Conservation (phyloP, 2,797 vertebrate species). For the Urosaurus nigricauda region DNA sequence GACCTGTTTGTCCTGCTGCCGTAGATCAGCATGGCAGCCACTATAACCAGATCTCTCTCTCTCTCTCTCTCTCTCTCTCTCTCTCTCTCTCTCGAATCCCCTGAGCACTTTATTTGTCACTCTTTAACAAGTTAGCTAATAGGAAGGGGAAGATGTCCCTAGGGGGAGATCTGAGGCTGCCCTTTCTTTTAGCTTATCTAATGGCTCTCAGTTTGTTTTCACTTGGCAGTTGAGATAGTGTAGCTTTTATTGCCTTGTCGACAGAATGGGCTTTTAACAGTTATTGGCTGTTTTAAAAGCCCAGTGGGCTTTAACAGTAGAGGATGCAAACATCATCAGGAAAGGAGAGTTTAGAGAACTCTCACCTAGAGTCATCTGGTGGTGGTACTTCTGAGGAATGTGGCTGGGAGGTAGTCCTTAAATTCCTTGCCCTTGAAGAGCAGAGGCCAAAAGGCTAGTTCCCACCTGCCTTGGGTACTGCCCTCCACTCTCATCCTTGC, state of each 20-base stretch:
- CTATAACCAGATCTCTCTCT: background rate
- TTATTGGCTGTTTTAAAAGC: background rate
- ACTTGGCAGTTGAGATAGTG: background rate
- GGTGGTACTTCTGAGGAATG: too few relatives aligned
- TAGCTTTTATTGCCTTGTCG: too few relatives aligned
- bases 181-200: background rate
- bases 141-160: background rate
- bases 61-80: background rate
- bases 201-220: background rate
- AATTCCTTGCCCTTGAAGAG: background rate
- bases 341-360: too few relatives aligned
- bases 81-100: background rate
- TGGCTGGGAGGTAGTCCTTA: too few relatives aligned
- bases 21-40: background rate
- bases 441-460: too few relatives aligned
- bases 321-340: too few relatives aligned
- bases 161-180: background rate
- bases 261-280: background rate
- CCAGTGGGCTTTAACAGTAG: too few relatives aligned
- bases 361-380: too few relatives aligned
- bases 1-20: too few relatives aligned
- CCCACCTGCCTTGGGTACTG: too few relatives aligned
- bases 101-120: too few relatives aligned
- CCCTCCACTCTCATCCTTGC: too few relatives aligned
- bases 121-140: background rate